Conservation (phyloP, 2,888 invertebrate species). For the Acronicta leporina region DNA sequence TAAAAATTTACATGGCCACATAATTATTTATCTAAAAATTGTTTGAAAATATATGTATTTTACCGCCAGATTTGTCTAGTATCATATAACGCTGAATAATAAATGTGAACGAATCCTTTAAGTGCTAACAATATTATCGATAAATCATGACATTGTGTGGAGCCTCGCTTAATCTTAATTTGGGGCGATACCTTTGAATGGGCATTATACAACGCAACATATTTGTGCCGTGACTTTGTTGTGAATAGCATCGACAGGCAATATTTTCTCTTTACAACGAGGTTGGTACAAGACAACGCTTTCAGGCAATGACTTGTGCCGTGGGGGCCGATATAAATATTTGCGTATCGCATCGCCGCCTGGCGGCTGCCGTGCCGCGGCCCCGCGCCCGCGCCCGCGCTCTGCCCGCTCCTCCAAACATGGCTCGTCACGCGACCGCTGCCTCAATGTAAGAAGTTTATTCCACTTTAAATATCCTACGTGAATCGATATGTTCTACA, state of each 20-base stretch:
- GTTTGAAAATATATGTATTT: constrained; percentile 18
- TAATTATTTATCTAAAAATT: constrained; percentile 30
- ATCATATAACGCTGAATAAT: constrained; percentile 36
- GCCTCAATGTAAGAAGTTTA: constrained; percentile 74
- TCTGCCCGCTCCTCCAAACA: constrained; percentile 65
- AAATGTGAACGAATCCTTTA: constrained; percentile 30
- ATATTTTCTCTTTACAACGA: constrained; percentile 79
- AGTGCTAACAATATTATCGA: constrained; percentile 49
- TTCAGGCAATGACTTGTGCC: constrained; percentile 83
- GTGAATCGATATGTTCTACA: constrained; percentile 72
- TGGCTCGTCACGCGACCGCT: constrained; percentile 74
- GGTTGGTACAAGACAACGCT: constrained; percentile 83
- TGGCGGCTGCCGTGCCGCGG: constrained; percentile 51
- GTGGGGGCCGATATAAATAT: constrained; percentile 78
- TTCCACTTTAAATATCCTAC: constrained; percentile 76
- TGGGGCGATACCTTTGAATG: constrained; percentile 57
- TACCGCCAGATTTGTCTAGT: constrained; percentile 26
- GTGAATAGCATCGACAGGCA: constrained; percentile 79
- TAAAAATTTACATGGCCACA: constrained; percentile 10
- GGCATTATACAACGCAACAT: constrained; percentile 65
- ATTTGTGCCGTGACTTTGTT: constrained; percentile 72
- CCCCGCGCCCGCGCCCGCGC: constrained; percentile 58
- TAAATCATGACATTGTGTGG: constrained; percentile 61
- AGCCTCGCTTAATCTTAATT: constrained; percentile 74
- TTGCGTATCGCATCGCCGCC: constrained; percentile 77